phyloP scores from a whole-genome alignment of 2,797 vertebrate genomes.

The Mionectes olivaceus region DNA sequence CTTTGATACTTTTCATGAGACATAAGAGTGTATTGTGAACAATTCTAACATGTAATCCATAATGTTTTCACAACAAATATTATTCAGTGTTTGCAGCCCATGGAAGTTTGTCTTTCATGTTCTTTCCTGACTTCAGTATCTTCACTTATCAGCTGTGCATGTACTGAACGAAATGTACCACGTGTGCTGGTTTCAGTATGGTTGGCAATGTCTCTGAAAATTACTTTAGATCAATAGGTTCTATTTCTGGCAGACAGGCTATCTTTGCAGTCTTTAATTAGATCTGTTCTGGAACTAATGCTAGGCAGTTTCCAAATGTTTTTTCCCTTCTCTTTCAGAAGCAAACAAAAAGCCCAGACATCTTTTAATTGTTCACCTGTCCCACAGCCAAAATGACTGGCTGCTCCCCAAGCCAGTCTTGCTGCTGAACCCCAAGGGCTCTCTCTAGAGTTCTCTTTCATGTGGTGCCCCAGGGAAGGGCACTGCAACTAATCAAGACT shows the following conservation, averaged over 20 bases:
- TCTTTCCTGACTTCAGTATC: not conserved
- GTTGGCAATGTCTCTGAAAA: not conserved
- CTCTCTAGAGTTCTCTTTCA: not conserved
- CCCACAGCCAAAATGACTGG: not conserved
- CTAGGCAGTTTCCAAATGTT: not conserved
- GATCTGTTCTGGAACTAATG: not conserved
- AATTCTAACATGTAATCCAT: not conserved
- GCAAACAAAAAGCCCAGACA: not conserved
- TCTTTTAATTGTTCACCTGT: not conserved
- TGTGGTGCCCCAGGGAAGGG: not conserved
- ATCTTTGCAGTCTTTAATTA: not conserved
- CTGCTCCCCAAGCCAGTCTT: not conserved
- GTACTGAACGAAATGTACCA: not conserved
- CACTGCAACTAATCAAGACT: not conserved
- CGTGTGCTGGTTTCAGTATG: not conserved
- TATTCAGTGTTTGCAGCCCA: not conserved
- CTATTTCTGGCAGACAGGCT: slow-evolving; percentile 9
- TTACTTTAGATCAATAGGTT: not conserved
- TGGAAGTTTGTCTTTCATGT: not conserved
- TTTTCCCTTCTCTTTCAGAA: not conserved
- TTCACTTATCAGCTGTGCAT: not conserved
- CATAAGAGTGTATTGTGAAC: not conserved
- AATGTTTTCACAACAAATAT: not conserved
- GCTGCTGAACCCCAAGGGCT: not conserved
- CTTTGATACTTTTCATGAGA: not conserved